Percentiles rank a stretch among this genome's conserved stretches.
These are phyloP conservation scores for Trachelus iudaicus DNA, from an alignment of 2,888 invertebrate species.

Conservation along the genomic window DNA sequence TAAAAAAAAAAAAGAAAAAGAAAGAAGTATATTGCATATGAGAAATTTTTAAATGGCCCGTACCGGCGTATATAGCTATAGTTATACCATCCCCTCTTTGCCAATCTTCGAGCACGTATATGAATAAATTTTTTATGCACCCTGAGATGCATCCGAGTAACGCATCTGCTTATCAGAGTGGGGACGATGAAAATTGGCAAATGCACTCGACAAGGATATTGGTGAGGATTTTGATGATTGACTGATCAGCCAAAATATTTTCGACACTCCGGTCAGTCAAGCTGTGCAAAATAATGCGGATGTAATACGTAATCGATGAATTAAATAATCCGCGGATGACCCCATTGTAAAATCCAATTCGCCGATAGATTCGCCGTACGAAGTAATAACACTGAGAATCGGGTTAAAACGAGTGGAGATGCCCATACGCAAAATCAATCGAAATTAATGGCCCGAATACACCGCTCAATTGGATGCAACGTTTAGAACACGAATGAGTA, in stretches of 20 bases:
- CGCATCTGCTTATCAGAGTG: too few species aligned
- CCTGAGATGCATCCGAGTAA: too few species aligned
- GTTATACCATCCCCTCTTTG: background rate
- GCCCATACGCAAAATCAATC: slow-evolving; percentile 39
- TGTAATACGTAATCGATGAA: background rate
- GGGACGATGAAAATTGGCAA: too few species aligned
- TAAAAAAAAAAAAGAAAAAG: too few species aligned
- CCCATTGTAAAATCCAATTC: background rate
- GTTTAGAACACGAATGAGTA: slow-evolving; percentile 12
- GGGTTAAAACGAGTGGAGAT: background rate
- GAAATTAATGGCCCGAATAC: slow-evolving; percentile 43
- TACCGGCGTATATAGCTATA: background rate
- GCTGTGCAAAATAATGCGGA: background rate
- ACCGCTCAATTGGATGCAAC: slow-evolving; percentile 24
- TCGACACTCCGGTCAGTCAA: background rate
- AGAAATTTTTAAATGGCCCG: background rate
- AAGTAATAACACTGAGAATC: background rate
- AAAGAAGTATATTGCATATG: background rate
- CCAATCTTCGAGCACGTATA: background rate
- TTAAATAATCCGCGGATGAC: background rate
- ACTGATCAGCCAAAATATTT: background rate
- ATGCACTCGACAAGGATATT: too few species aligned
- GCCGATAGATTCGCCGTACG: background rate
- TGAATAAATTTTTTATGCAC: too few species aligned
- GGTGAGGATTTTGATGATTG: too few species aligned